phyloP scores from a whole-genome alignment of 2,113 vertebrate genomes.

The Gymnarchus niloticus region DNA sequence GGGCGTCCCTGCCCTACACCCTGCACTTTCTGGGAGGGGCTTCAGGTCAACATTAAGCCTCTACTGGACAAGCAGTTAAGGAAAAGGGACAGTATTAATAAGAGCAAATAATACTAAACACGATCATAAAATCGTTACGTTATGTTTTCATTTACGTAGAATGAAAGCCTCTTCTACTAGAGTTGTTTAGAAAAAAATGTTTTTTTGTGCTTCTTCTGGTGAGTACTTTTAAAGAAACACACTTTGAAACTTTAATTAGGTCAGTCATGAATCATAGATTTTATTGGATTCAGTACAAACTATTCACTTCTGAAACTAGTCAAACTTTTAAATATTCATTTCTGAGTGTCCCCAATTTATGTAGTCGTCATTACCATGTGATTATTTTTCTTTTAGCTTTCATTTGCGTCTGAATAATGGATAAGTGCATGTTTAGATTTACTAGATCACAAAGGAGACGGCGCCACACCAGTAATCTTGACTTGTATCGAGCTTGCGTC shows the following conservation, averaged over 20 bases:
- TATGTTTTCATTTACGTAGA: not conserved
- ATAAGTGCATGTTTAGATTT: slow-evolving; percentile 67
- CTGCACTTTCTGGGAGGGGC: too few species aligned
- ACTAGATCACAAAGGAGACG: slow-evolving; percentile 65
- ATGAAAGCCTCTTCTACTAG: not conserved
- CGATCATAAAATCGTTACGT: not conserved
- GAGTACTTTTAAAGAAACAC: slow-evolving; percentile 34
- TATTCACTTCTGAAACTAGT: slow-evolving; percentile 53
- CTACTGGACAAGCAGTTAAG: too few species aligned
- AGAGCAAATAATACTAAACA: not conserved
- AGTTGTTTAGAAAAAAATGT: not conserved
- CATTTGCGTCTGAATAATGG: slow-evolving; percentile 50
- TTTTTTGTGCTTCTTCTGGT: not conserved
- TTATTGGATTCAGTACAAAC: slow-evolving; percentile 52
- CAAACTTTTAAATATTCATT: slow-evolving; percentile 63
- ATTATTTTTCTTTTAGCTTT: slow-evolving; percentile 59
- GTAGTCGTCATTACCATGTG: slow-evolving; percentile 58
- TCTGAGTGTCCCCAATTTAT: slow-evolving; percentile 67
- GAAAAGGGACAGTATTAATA: not conserved
- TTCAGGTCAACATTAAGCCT: too few species aligned
- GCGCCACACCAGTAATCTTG: slow-evolving; percentile 52
- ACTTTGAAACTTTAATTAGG: slow-evolving; percentile 58
- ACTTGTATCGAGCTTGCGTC: slow-evolving; percentile 43
- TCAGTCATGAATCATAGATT: slow-evolving; percentile 60
- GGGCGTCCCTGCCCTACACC: too few species aligned